phyloP scores from a whole-genome alignment of 2,113 vertebrate genomes.

The Mellivora capensis region DNA sequence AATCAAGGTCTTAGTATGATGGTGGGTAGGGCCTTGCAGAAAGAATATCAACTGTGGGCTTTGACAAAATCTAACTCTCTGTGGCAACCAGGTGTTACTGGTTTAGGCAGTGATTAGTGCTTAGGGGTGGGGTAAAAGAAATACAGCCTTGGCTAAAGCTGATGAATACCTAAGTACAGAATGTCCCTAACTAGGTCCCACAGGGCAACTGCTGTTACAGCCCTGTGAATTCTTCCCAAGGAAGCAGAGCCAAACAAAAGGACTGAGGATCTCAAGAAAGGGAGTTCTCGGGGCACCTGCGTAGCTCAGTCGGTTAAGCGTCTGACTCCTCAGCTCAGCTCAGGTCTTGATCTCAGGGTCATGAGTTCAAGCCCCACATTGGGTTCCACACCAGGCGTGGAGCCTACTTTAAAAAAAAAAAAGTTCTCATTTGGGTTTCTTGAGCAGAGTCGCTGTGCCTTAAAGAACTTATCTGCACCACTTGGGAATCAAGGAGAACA shows the following conservation, averaged over 20 bases:
- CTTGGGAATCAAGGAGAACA: background rate
- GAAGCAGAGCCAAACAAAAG: background rate
- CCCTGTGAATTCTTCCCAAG: constrained; percentile 25
- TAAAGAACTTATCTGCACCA: background rate
- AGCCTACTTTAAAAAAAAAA: background rate
- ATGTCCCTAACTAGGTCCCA: background rate
- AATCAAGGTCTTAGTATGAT: background rate
- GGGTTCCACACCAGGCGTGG: background rate
- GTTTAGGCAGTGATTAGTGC: constrained; percentile 30
- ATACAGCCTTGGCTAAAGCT: constrained; percentile 5
- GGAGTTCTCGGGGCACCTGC: background rate
- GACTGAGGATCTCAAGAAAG: background rate
- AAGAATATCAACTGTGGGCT: constrained; percentile 34
- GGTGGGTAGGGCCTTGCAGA: background rate
- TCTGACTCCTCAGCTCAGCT: background rate
- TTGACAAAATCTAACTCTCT: constrained; percentile 36
- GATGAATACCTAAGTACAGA: background rate
- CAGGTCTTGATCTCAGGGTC: background rate
- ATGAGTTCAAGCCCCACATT: background rate
- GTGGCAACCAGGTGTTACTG: constrained; percentile 50
- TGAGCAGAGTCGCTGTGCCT: background rate
- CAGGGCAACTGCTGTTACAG: background rate
- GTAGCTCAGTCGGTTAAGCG: background rate
- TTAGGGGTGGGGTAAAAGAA: constrained; percentile 50
- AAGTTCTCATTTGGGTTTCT: background rate